These are phyloP conservation scores for Pelecanoides urinatrix DNA, from an alignment of 2,113 vertebrate species.

Conservation along the genomic window DNA sequence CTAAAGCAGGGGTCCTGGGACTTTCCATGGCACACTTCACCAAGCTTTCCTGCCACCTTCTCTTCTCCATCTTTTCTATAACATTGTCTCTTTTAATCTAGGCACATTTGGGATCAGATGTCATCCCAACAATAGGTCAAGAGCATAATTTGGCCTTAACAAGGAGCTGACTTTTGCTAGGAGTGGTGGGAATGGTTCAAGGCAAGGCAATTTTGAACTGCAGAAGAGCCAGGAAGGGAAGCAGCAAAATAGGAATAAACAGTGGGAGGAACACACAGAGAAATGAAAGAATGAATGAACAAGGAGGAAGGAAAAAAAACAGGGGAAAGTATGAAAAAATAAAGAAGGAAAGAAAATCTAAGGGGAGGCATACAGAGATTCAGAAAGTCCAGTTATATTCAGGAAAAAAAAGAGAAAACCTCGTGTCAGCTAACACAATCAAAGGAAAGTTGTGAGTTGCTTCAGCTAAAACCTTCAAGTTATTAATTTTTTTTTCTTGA, in stretches of 20 bases:
- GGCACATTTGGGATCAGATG: not conserved
- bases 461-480: not conserved
- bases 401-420: not conserved
- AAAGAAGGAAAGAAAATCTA: not conserved
- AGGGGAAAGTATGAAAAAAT: not conserved
- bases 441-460: not conserved
- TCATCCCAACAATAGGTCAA: not conserved
- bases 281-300: not conserved
- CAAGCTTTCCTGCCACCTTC: not conserved
- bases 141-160: not conserved
- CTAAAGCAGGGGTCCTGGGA: not conserved
- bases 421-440: not conserved
- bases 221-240: not conserved
- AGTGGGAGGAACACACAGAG: not conserved
- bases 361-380: not conserved
- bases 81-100: not conserved
- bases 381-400: not conserved
- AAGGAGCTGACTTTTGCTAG: not conserved
- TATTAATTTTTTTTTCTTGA: not conserved
- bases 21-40: not conserved
- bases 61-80: not conserved
- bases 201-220: not conserved
- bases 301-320: not conserved
- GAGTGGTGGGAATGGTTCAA: not conserved
- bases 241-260: not conserved